These are phyloP conservation scores for Furcifer pardalis DNA, from an alignment of 2,797 vertebrate species.

Conservation along the genomic window DNA sequence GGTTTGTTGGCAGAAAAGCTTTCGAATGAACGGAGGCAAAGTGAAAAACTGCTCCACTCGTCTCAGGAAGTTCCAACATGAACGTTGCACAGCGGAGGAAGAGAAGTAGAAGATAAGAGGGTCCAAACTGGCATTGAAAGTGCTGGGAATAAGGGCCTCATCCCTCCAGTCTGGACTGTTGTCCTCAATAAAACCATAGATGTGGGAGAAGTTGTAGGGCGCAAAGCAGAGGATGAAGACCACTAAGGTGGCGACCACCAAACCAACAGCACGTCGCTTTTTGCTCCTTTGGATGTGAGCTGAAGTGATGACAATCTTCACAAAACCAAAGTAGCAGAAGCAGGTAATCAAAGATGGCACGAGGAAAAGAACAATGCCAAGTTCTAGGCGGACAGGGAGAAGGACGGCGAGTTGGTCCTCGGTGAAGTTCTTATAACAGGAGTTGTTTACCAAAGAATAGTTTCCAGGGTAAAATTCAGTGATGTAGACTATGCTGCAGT, in stretches of 20 bases:
- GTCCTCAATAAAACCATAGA: constrained; percentile 78
- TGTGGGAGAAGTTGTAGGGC: constrained; percentile 86
- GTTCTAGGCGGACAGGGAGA: constrained; percentile 81
- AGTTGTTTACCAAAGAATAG: background rate
- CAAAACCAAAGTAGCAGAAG: constrained; percentile 87
- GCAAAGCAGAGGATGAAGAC: constrained; percentile 87
- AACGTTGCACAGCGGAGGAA: constrained; percentile 79
- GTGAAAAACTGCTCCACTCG: constrained; percentile 63
- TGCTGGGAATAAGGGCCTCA: constrained; percentile 80
- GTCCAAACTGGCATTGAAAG: constrained; percentile 88
- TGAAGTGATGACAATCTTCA: constrained; percentile 79
- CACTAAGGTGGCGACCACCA: constrained; percentile 80
- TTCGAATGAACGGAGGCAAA: constrained; percentile 34
- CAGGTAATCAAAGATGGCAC: constrained; percentile 83
- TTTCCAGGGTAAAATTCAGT: background rate
- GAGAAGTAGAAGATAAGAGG: constrained; percentile 91
- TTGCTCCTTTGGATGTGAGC: constrained; percentile 76
- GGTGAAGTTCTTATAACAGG: constrained; percentile 82
- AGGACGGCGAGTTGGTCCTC: constrained; percentile 75
- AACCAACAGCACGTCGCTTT: constrained; percentile 79
- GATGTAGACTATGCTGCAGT: constrained; percentile 72
- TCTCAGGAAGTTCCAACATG: constrained; percentile 72
- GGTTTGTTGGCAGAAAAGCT: background rate
- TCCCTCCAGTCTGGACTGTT: constrained; percentile 78
- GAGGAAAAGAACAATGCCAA: constrained; percentile 84